These are phyloP conservation scores for Platyscapa corneri DNA, from an alignment of 1,140 invertebrate species.

Conservation along the genomic window DNA sequence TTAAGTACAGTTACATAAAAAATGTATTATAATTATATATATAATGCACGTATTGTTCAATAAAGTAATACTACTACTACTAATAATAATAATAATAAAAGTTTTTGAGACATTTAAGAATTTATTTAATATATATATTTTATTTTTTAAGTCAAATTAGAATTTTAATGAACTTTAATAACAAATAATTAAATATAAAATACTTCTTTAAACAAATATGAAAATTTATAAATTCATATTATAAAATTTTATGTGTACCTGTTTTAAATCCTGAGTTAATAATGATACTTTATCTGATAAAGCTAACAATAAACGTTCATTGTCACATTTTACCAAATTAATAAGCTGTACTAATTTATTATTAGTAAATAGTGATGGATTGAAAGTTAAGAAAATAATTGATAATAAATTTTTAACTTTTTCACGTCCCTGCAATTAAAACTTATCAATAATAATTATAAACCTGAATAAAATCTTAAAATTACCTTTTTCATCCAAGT, in stretches of 20 bases:
- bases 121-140: too few species aligned
- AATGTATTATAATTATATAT: too few species aligned
- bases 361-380: not conserved
- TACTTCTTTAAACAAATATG: too few species aligned
- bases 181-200: too few species aligned
- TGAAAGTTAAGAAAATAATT: constrained; percentile 15
- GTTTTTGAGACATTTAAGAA: too few species aligned
- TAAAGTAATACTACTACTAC: too few species aligned
- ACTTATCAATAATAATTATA: constrained; percentile 6
- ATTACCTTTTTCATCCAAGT: constrained; percentile 54
- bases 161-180: too few species aligned
- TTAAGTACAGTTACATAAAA: too few species aligned
- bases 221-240: too few species aligned
- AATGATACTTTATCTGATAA: constrained; percentile 57
- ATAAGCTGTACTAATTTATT: constrained; percentile 44
- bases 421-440: constrained; percentile 45
- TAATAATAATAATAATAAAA: too few species aligned
- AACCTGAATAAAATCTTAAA: constrained; percentile 25
- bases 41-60: too few species aligned
- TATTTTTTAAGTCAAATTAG: too few species aligned
- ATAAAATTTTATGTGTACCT: constrained; percentile 54
- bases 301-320: constrained; percentile 51
- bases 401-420: constrained; percentile 37
- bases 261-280: constrained; percentile 56
- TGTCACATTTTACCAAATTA: constrained; percentile 49